Base-by-base conservation (phyloP, 2,888 invertebrate genomes). In the Erebia epiphron region DNA sequence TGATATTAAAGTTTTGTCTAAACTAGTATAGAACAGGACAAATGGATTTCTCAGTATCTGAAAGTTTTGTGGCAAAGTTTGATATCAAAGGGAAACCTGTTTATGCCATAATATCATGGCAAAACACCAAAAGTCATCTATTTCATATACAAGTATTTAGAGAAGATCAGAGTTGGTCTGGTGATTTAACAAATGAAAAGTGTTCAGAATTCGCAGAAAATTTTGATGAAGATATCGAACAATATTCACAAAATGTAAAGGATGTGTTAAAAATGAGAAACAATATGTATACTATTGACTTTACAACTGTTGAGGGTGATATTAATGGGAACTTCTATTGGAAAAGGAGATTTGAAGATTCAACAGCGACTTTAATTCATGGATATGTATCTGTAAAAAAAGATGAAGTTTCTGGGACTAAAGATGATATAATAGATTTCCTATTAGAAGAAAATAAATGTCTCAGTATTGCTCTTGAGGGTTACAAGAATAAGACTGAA, bases 91-190 rank as follows among this genome's bases (percentile, higher is more conserved):
- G 74, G 2, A 79, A 79, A 70, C 69, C 54, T 2, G 41, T 85
- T 1, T 90, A 87, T 68, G 70, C 80, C 8, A 86, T 86, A 80
- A 50, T 88, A 13, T 4, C 73, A 41, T 91, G 91, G 90, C 81
- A 81, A 73, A 76, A 79, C 13, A 83, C 79, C 73, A 77, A 79
- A 46, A 71, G 71, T 10, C 78, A 82, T 58, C 71, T 91, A 43
- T 91, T 92, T 79, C 73, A 81, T 52, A 82, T 92, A 16, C 82
- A 82, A 76, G 62, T 92, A 16, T 85, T 83, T 75, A 83, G 84
- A 41, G 80, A 81, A 35, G 76, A 80, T 14, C 76, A 75, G 4
- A 79, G 79, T 71, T 90, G 91, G 91, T 80, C 84, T 0, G 92
- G 92, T 0, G 76, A 71, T 43, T 90, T 82, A 76, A 80, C 87